A percentile compares a stretch with the other conserved stretches of the same genome.
These are phyloP conservation scores for Elegia similella DNA, from an alignment of 2,888 invertebrate species.

Conservation along the genomic window DNA sequence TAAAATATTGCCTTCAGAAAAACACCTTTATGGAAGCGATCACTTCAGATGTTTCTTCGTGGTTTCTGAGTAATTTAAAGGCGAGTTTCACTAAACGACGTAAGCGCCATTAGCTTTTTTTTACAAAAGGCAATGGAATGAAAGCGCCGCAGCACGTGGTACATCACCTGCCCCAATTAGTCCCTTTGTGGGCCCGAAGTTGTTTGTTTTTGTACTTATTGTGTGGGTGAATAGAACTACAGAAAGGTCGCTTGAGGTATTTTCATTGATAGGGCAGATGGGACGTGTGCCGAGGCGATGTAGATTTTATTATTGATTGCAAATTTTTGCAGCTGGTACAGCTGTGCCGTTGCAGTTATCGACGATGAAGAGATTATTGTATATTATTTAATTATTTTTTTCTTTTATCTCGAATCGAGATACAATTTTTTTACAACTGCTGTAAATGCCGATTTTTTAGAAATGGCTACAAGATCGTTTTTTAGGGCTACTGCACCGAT, in stretches of 20 bases:
- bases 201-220: conserved; percentile 2
- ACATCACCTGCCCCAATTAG: conserved; percentile 16
- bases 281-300: neutral
- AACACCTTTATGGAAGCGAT: neutral
- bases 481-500: no score
- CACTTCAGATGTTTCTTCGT: neutral
- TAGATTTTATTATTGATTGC: neutral
- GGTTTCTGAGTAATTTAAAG: neutral
- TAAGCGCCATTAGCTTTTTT: neutral
- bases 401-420: no score
- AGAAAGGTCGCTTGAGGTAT: neutral
- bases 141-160: conserved; percentile 11
- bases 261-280: neutral
- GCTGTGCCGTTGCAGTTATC: neutral
- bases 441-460: no score
- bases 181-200: conserved; percentile 1
- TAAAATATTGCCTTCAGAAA: neutral
- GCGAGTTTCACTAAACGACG: neutral
- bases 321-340: conserved; percentile 1
- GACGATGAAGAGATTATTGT: no score
- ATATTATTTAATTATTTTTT: no score
- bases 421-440: no score
- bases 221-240: neutral
- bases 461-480: no score
- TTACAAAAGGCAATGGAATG: neutral